A percentile compares a stretch with the other conserved stretches of the same genome.
Conservation (phyloP, 2,113 vertebrate genomes). For the Psittacara wagleri region DNA sequence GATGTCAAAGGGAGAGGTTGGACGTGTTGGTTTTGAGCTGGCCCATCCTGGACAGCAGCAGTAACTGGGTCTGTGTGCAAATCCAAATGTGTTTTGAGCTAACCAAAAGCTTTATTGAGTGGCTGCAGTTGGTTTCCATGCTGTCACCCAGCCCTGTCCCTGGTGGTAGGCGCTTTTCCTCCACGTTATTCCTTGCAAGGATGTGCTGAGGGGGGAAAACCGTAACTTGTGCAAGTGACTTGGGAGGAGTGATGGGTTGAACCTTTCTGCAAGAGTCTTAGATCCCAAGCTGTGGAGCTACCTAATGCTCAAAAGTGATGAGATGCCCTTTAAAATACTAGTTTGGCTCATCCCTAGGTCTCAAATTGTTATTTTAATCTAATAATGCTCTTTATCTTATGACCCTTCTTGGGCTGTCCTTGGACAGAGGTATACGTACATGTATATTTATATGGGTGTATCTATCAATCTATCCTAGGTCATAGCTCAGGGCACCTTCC, state of each 20-base stretch:
- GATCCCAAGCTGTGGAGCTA: not conserved
- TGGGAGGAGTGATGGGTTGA: too few species aligned
- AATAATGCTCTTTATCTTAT: not conserved
- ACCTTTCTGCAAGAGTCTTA: rapidly evolving
- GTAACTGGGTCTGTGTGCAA: not conserved
- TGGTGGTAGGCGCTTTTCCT: not conserved
- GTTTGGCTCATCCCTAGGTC: not conserved
- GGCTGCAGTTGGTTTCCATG: not conserved
- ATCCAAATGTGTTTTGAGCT: not conserved
- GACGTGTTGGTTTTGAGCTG: not conserved
- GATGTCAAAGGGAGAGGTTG: not conserved
- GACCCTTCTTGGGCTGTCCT: not conserved
- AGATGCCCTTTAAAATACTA: not conserved
- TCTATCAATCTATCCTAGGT: not conserved
- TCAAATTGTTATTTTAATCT: not conserved
- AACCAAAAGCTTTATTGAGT: not conserved
- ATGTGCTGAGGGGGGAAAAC: not conserved
- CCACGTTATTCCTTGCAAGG: too few species aligned
- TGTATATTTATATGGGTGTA: not conserved
- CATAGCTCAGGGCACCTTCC: not conserved
- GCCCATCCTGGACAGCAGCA: rapidly evolving
- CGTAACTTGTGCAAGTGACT: rapidly evolving
- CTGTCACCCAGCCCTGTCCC: not conserved
- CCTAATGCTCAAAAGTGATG: not conserved
- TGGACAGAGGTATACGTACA: not conserved